Base-by-base conservation (phyloP, 2,113 vertebrate genomes). In the Colaptes auratus region DNA sequence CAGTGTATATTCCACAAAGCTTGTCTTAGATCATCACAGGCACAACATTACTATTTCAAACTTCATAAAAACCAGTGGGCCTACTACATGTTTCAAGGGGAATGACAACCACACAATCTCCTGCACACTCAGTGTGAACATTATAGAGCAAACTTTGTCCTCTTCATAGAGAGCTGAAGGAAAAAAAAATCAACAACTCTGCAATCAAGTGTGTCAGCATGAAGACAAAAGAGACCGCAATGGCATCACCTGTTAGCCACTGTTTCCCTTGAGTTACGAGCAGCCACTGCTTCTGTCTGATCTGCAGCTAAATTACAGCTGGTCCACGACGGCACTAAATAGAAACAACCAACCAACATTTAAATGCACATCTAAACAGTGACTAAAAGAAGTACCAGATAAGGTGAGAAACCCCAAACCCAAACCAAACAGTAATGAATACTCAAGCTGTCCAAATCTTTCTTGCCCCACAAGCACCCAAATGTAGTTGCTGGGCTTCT, bases 301-400 rank as follows among this genome's bases (percentile, higher is more conserved):
- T 79, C 88, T 81, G 94, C 91, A 81, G 12, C 88, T 42, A 66
- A 74, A 31, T 92, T 91, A 31, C 90, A 81, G 60, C 93, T 96
- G 87, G 97, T 97, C 98, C 99, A 99, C 4, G 98, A 98, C 19
- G 98, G 93, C 23, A 99, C 99, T 99, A 96, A 95, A 76, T 31
- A 82, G 91, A 97, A 96, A 69, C 77, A 97, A 88, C 25, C 77
- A 97, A 88, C 25, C 23, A 79, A 80, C 3, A 10, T 42, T 91
- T 82, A 82, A 61, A 82, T 52, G 18, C 6, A 36, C 33, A 65
- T 18, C 28, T 80, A 71, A 94, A 78, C 52, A 76, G 81, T 19
- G 69, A 42, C 44, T 86, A 82, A 52, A 76, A 59, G 2, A 42
- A 42, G 18, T 59, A 72, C 6, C 46, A 61, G 52, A 15, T 24